A percentile compares a stretch with the other conserved stretches of the same genome.
Evolutionary conservation across 2,113 vertebrate genomes (phyloP).

Genomic region (Cnemophilus loriae): DNA sequence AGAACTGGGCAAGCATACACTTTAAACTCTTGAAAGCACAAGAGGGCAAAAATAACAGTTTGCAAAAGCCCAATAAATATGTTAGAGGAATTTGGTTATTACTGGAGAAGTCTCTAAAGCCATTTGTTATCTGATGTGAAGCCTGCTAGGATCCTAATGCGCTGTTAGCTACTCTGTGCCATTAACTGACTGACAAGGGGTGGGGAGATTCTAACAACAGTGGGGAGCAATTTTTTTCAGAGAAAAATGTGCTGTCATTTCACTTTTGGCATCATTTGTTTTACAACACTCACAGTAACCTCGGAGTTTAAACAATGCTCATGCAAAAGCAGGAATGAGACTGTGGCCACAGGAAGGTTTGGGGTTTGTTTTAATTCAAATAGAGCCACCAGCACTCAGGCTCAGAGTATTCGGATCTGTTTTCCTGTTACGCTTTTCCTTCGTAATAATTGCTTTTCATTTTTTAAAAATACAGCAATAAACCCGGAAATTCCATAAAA

Average conservation of each 20-base stretch:
- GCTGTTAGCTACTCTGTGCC: neutral
- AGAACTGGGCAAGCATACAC: neutral
- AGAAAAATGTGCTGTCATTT: neutral
- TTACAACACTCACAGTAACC: neutral
- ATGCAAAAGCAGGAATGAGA: neutral
- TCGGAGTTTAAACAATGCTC: neutral
- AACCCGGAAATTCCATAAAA: constrained; percentile 49
- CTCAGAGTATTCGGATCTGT: neutral
- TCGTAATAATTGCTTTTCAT: neutral
- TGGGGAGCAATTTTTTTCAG: neutral
- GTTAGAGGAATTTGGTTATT: neutral
- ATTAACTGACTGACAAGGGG: neutral
- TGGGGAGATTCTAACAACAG: neutral
- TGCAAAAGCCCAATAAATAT: neutral
- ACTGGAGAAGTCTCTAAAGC: neutral
- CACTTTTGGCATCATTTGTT: neutral
- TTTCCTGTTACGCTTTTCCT: constrained; percentile 56
- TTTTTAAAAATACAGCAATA: neutral
- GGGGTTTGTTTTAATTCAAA: constrained; percentile 36
- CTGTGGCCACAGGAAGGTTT: constrained; percentile 24
- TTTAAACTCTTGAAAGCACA: neutral
- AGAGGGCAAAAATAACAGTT: neutral
- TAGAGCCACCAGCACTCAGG: neutral
- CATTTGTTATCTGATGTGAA: neutral
- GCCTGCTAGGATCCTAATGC: neutral